Base-by-base conservation (phyloP, 1,140 invertebrate species). In the Zaprionus davidi region DNA sequence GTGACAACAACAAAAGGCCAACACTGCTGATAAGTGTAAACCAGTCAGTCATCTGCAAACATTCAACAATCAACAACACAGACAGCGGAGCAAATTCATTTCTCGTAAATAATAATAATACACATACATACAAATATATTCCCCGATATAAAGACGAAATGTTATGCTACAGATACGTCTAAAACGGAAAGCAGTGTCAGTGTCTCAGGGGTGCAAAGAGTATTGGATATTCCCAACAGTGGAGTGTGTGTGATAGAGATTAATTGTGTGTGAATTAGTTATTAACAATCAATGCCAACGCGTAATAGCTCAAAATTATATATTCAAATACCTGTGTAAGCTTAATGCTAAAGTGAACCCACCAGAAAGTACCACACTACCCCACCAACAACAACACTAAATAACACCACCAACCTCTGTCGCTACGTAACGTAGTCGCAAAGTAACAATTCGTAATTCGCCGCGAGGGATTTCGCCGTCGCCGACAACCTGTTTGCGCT, bases 401-500 rank as follows among this genome's bases (percentile, higher is more conserved):
- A 31, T 7, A 31, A 34, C 31, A 34, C 31, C 9, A 34, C 31
- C 41, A 46, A 17, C 6, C n/a, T 6, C n/a, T 15, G 41, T n/a
- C 13, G 15, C 38, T 9, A 46, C 41, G 41, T n/a, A 46, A 46
- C 41, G 41, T 44, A 44, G 41, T 17, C n/a, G 41, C 41, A 44
- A 46, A 46, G 51, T 41, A 75, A 58, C 65, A 44, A 51, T 59
- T 64, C 56, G 46, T 49, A 76, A 82, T 84, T 85, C 81, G 81
- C 82, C 75, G 57, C 49, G 71, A 46, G 22, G 36, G 24, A 68
- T 78, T 84, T 51, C 46, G 46, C 22, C 20, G 46, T 51, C 46
- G 38, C 46, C 82, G 79, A 88, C 85, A 85, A 90, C 85, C 85
- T 88, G 85, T 88, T 88, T 88, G 84, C 74, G 82, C 71, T 78